Evolutionary conservation across 2,888 invertebrate genomes (phyloP).

Genomic region (Tachina lurida): DNA sequence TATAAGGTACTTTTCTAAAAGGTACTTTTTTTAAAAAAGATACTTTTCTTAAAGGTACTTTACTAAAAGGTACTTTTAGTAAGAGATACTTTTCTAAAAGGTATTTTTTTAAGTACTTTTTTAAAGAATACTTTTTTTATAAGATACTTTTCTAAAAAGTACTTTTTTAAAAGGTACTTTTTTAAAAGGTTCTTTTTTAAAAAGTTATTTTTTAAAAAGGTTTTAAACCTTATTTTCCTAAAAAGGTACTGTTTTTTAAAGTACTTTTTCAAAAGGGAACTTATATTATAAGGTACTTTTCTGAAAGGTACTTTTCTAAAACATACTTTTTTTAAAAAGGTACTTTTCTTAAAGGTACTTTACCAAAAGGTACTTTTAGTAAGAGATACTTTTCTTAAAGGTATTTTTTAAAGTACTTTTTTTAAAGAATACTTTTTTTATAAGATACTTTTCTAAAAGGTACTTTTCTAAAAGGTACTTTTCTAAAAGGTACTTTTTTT

Average conservation of each 20-base stretch:
- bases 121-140: not conserved
- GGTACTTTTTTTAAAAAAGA: not conserved
- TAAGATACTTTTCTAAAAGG: too few species aligned
- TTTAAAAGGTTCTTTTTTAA: not conserved
- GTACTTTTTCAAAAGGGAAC: not conserved
- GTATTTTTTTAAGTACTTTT: not conserved
- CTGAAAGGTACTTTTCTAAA: too few species aligned
- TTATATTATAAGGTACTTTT: not conserved
- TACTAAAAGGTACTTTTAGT: not conserved
- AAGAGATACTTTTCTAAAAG: not conserved
- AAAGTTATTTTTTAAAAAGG: too few species aligned
- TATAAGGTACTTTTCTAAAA: not conserved
- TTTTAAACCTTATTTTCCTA: not conserved
- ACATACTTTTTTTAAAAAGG: too few species aligned
- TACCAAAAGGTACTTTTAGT: too few species aligned
- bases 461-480: too few species aligned
- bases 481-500: too few species aligned
- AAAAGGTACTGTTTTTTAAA: not conserved
- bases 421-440: too few species aligned
- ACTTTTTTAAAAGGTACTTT: not conserved
- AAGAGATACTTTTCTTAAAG: too few species aligned
- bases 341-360: too few species aligned
- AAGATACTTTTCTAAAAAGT: not conserved
- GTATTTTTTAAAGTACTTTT: too few species aligned
- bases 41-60: not conserved